phyloP scores from a whole-genome alignment of 2,888 invertebrate genomes.

The Torymus aiolomorphi region DNA sequence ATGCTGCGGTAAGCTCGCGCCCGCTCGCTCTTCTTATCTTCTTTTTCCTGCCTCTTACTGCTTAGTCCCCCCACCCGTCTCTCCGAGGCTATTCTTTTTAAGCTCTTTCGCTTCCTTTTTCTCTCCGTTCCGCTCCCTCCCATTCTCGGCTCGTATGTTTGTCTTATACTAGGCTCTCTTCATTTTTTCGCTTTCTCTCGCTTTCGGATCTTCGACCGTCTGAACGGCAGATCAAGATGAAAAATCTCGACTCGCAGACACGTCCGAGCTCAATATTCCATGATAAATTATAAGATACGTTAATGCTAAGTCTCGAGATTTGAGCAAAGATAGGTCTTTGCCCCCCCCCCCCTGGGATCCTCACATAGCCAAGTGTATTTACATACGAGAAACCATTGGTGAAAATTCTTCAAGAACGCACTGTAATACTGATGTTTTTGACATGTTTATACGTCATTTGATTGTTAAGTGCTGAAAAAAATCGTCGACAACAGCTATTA shows the following conservation, averaged over 20 bases:
- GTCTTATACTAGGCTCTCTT: slow-evolving; percentile 11
- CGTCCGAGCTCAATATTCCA: slow-evolving; percentile 20
- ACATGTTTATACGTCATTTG: too few relatives aligned
- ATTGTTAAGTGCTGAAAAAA: too few relatives aligned
- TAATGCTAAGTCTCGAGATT: slow-evolving; percentile 35
- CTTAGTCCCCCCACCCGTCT: slow-evolving; percentile 13
- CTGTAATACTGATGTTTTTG: too few relatives aligned
- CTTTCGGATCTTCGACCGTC: neutral
- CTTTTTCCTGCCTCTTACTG: slow-evolving; percentile 44
- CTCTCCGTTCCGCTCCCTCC: slow-evolving; percentile 15
- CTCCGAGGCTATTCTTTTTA: slow-evolving; percentile 32
- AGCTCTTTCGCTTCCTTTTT: slow-evolving; percentile 21
- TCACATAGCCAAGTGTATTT: too few relatives aligned
- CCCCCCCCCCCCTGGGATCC: too few relatives aligned
- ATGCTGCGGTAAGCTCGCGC: slow-evolving; percentile 7
- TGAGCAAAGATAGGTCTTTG: slow-evolving; percentile 7
- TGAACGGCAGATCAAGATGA: slow-evolving; percentile 32
- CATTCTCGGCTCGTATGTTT: slow-evolving; percentile 40
- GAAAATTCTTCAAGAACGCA: too few relatives aligned
- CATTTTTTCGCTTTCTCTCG: neutral
- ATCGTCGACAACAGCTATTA: too few relatives aligned
- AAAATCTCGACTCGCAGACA: too few relatives aligned
- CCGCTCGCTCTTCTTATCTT: slow-evolving; percentile 36
- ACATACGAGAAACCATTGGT: too few relatives aligned
- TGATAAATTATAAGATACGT: slow-evolving; percentile 46